These are phyloP conservation scores for Drosophila hamatofila DNA, from an alignment of 2,888 invertebrate genomes.

Conservation along the genomic window DNA sequence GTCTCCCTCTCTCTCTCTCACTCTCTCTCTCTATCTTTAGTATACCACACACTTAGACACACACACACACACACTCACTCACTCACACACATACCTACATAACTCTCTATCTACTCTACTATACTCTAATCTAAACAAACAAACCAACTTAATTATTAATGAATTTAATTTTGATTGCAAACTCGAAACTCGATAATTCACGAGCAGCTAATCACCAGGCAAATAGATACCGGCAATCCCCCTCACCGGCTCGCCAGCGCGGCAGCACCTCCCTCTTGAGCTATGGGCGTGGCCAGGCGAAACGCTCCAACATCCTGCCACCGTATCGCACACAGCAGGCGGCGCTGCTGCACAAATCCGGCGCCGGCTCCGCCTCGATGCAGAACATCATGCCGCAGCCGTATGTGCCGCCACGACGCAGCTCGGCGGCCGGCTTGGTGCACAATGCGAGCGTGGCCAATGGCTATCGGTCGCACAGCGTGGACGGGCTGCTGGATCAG, in stretches of 20 bases:
- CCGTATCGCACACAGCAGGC: slow-evolving; percentile 83
- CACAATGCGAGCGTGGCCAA: slow-evolving; percentile 66
- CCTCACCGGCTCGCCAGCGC: slow-evolving; percentile 88
- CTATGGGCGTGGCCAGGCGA: slow-evolving; percentile 72
- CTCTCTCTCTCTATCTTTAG: slow-evolving; percentile 10
- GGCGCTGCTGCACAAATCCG: slow-evolving; percentile 61
- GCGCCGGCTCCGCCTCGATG: slow-evolving; percentile 75
- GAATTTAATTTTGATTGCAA: slow-evolving; percentile 84
- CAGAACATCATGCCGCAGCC: slow-evolving; percentile 79
- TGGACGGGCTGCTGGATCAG: slow-evolving; percentile 87
- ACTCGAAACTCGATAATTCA: slow-evolving; percentile 63
- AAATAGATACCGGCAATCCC: slow-evolving; percentile 89
- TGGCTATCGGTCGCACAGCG: slow-evolving; percentile 87
- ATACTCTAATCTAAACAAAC: slow-evolving; percentile 25
- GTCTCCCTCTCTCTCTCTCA: slow-evolving; percentile 2
- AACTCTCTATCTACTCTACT: slow-evolving; percentile 19
- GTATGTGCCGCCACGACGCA: slow-evolving; percentile 77
- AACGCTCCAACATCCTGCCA: slow-evolving; percentile 79
- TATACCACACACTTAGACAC: slow-evolving; percentile 6
- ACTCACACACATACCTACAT: slow-evolving; percentile 24
- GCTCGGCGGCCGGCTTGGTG: slow-evolving; percentile 82
- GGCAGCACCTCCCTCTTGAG: slow-evolving; percentile 81
- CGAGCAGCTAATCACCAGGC: slow-evolving; percentile 85
- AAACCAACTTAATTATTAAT: slow-evolving; percentile 66
- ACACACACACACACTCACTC: slow-evolving; percentile 4